These are phyloP conservation scores for Polypterus bichir DNA, from an alignment of 2,113 vertebrate genomes.

Conservation along the genomic window DNA sequence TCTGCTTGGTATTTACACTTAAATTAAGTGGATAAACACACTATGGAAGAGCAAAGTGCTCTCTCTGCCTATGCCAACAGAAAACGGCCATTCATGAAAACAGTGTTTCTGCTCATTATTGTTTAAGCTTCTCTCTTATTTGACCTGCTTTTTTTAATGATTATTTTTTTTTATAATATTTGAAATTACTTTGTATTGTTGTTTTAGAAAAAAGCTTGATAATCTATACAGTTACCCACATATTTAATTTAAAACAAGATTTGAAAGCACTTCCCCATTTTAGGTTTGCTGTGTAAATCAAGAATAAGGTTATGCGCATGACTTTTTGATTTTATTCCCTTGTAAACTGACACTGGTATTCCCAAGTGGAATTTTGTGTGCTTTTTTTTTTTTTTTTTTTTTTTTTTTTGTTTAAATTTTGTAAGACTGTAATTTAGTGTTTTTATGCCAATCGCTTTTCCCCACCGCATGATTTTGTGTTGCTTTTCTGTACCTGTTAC, in stretches of 20 bases:
- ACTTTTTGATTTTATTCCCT: conserved; percentile 28
- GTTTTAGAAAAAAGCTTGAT: conserved; percentile 12
- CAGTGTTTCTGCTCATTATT: conserved; percentile 53
- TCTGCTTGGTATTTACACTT: conserved; percentile 57
- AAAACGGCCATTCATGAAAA: conserved; percentile 64
- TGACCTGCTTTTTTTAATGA: conserved; percentile 26
- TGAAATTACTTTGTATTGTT: conserved; percentile 17
- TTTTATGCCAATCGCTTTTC: no score
- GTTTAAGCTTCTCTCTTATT: conserved; percentile 41
- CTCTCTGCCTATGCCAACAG: conserved; percentile 51
- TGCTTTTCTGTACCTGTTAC: conserved; percentile 10
- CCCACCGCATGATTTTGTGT: not conserved
- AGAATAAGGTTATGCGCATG: conserved; percentile 58
- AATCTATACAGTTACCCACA: conserved; percentile 25
- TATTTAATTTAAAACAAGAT: conserved; percentile 22
- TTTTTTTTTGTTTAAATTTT: no score
- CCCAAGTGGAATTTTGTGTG: conserved; percentile 20
- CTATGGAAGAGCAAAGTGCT: conserved; percentile 50
- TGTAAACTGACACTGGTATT: conserved; percentile 61
- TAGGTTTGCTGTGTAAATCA: conserved; percentile 72
- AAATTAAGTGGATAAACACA: conserved; percentile 31
- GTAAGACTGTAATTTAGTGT: no score
- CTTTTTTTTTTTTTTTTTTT: conserved; percentile 21
- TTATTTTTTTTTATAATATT: conserved; percentile 22
- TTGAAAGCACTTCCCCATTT: conserved; percentile 36